A percentile compares a stretch with the other conserved stretches of the same genome.
Evolutionary conservation across 2,797 vertebrate genomes (phyloP).

Genomic region (Novumbra hubbsi): DNA sequence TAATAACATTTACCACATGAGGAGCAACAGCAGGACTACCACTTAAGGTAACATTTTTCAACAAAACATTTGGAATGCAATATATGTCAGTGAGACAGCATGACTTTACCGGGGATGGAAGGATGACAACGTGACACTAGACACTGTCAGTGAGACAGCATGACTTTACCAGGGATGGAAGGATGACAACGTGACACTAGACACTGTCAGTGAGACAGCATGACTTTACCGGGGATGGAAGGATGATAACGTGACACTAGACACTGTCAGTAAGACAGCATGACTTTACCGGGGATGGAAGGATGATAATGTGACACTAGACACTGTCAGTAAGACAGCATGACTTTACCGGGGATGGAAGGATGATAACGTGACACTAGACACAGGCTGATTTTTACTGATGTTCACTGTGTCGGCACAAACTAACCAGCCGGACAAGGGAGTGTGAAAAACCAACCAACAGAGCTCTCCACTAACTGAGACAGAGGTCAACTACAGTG

Average conservation of each 20-base stretch:
- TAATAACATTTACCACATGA: neutral
- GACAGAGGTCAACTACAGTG: constrained; percentile 39
- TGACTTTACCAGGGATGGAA: no score
- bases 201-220: no score
- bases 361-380: neutral
- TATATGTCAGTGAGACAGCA: neutral
- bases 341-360: no score
- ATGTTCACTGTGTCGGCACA: constrained; percentile 28
- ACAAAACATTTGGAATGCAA: constrained; percentile 1
- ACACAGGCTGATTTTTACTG: constrained; percentile 13
- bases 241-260: neutral
- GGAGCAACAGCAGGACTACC: constrained; percentile 19
- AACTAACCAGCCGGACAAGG: constrained; percentile 39
- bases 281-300: no score
- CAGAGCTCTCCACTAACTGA: constrained; percentile 32
- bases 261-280: no score
- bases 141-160: no score
- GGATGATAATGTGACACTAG: neutral
- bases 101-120: no score
- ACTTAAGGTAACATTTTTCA: constrained; percentile 30
- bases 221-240: no score
- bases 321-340: neutral
- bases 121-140: neutral
- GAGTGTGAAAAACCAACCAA: neutral
- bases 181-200: neutral